Conservation (phyloP, 2,888 invertebrate species). For the Oeneis ivallda region DNA sequence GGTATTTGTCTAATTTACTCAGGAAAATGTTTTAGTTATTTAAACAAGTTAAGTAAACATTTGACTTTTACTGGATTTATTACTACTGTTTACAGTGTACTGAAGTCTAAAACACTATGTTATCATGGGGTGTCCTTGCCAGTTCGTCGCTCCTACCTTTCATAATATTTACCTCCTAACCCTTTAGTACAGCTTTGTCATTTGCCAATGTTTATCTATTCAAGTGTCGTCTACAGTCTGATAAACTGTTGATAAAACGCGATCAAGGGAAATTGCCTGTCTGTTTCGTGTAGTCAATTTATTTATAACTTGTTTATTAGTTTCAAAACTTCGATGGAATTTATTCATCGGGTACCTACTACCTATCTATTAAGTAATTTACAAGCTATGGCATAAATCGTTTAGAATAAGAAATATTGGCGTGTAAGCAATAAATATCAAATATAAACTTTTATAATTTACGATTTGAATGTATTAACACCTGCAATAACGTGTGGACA, state of each 20-base stretch:
- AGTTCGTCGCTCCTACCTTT: slow-evolving; percentile 1
- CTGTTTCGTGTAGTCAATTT: slow-evolving; percentile 19
- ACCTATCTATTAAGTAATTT: not conserved
- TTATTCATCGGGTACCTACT: slow-evolving; percentile 13
- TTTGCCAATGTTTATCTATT: slow-evolving; percentile 29
- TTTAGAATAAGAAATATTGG: not conserved
- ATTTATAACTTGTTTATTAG: slow-evolving; percentile 28
- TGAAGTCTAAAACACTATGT: not conserved
- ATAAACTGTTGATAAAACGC: slow-evolving; percentile 30
- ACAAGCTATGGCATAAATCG: not conserved
- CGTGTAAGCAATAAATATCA: not conserved
- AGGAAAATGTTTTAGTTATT: not conserved
- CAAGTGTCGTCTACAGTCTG: slow-evolving; percentile 28
- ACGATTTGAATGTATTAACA: not conserved
- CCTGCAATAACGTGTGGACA: not conserved
- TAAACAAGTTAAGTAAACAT: not conserved
- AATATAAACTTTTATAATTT: not conserved
- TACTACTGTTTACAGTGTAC: not conserved
- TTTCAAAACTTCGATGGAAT: slow-evolving; percentile 8
- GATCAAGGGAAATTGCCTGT: slow-evolving; percentile 30
- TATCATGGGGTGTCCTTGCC: not conserved
- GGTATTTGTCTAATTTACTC: not conserved
- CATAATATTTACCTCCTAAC: slow-evolving; percentile 2
- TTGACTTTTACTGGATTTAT: not conserved
- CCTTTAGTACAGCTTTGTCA: slow-evolving; percentile 19